Base-by-base conservation (phyloP, 2,797 vertebrate species). In the Pseudopleuronectes americanus region DNA sequence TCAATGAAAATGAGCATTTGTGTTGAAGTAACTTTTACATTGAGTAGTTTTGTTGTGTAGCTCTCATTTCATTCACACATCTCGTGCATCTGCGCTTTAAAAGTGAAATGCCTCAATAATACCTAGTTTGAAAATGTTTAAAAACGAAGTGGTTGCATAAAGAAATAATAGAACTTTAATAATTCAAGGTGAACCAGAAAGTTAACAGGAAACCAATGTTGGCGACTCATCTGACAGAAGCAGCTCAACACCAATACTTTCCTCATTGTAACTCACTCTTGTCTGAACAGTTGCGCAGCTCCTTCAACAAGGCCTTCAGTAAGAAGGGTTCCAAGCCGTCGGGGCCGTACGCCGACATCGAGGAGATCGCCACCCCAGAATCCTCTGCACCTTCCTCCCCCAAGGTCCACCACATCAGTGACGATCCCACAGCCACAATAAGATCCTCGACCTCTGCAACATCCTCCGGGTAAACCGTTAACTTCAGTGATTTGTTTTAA, bases 231-330 rank as follows among this genome's bases (percentile, higher is more conserved):
- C 8, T 49, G 33, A 36, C 2, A 36, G 33, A 22, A 51, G 49
- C 49, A 52, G 22, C 36, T 75, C 33, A 63, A 41, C 41, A 26
- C 12, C 23, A 53, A 53, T 23, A 4, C 12, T 31, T 58, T 26
- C 28, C 5, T 79, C 4, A 26, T 63, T 22, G 65, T n/a, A 3
- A 10, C 41, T 72, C n/a, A 0, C 19, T 59, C 28, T 22, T 73
- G 13, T 47, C 21, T 62, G 6, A 78, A 17, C 82, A 99, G 98
- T 90, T 99, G n/a, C 96, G 98, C 67, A 99, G 97, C 86, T 99
- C 98, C 80, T 99, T 99, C 93, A 99, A 99, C 92, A 98, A 98
- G 86, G 98, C 98, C 61, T 99, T 99, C 89, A 99, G 95, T 89
- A 99, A 99, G 91, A 99, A 99, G 82, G 97, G 97, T 4, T 92